Evolutionary conservation across 2,113 vertebrate species (phyloP), one percentile per base, ranked within the genome.

Genomic region (Suncus etruscus): DNA sequence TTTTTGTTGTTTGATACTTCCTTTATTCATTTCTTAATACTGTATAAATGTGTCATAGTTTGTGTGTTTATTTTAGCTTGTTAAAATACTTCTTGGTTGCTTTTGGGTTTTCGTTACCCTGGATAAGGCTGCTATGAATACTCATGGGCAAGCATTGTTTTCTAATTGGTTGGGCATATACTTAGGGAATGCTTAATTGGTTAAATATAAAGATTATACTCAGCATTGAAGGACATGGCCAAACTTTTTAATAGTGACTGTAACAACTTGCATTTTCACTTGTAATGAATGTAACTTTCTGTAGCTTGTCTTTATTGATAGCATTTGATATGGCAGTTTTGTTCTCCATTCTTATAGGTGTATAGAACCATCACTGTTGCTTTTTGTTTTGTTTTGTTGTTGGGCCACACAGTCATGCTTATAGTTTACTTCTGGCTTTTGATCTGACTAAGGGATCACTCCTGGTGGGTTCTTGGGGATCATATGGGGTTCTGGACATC

Each of bases 241-340:
- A 90, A 48, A 73, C 58, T 65, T 83, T 90, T 77, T 22, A 69
- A 72, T 48, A 87, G 25, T 74, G 80, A 15, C n/a, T 81, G 6
- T 74, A 45, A n/a, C 25, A 63, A 63, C 81, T 77, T 47, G 6
- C 25, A 16, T 78, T 82, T 8, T 65, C 25, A 70, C 1, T 32
- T 58, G 20, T 4, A 73, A 8, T 63, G 20, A 58, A 48, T 39
- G 29, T 48, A 65, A 90, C 8, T 77, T 75, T 32, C 32, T 63
- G 0, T 80, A 73, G 39, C 66, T 87, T 18, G 24, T 68, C n/a
- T 58, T 79, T 47, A 47, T 80, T 82, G 72, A 48, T n/a, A 86
- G 5, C 39, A 27, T 90, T 85, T 77, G 24, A 24, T 66, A 68
- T 39, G 66, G 11, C 72, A 79, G 4, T 15, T 54, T 85, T 72